phyloP scores from a whole-genome alignment of 2,888 invertebrate genomes.

The Sepioteuthis lessoniana region DNA sequence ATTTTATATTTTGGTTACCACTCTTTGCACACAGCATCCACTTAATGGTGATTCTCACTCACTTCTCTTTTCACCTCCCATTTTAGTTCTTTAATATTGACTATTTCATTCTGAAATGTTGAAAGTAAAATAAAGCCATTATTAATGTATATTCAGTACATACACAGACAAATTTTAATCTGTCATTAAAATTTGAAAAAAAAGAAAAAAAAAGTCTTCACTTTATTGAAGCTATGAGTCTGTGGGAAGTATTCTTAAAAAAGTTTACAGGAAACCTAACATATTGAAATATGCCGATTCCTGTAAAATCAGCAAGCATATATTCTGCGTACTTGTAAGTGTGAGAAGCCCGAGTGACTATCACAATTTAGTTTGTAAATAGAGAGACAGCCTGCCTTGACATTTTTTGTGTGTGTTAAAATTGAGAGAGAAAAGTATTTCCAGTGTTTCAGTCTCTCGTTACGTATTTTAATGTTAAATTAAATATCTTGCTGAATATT shows the following conservation, averaged over 20 bases:
- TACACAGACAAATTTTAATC: background rate
- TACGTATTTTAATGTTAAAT: background rate
- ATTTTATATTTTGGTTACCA: background rate
- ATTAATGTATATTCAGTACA: background rate
- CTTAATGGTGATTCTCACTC: background rate
- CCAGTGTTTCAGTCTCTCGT: background rate
- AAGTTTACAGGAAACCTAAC: background rate
- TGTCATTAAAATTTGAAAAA: background rate
- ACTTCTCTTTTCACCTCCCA: background rate
- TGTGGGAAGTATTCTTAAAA: conserved; percentile 14
- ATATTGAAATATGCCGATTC: background rate
- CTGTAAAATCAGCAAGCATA: conserved; percentile 2
- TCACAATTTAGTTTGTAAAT: background rate
- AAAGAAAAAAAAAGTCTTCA: background rate
- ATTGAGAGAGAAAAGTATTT: background rate
- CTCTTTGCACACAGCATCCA: background rate
- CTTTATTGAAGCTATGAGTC: background rate
- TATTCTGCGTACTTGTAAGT: conserved; percentile 11
- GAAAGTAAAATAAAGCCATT: background rate
- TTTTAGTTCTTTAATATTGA: background rate
- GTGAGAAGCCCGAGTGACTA: conserved; percentile 18
- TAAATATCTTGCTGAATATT: conserved; percentile 24
- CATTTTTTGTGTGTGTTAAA: background rate
- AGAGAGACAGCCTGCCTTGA: conserved; percentile 33
- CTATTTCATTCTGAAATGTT: background rate